phyloP scores from a whole-genome alignment of 2,888 invertebrate species.

The Candidula unifasciata region DNA sequence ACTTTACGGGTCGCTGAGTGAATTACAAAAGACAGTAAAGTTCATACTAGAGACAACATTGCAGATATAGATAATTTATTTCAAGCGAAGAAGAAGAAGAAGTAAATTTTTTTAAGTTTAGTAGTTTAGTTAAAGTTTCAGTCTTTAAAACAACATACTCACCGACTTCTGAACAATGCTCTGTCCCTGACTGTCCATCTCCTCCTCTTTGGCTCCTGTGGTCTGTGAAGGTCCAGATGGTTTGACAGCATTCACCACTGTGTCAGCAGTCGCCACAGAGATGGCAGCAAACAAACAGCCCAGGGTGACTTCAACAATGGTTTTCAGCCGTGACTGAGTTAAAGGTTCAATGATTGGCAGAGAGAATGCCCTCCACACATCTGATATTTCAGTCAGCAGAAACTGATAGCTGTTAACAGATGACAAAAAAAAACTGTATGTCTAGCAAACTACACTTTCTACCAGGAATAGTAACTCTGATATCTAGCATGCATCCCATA shows the following conservation, averaged over 20 bases:
- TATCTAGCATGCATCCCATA: too few species aligned
- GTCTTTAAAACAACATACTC: constrained; percentile 58
- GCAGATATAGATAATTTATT: too few species aligned
- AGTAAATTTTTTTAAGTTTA: too few species aligned
- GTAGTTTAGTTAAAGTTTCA: too few species aligned
- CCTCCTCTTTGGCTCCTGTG: constrained; percentile 83
- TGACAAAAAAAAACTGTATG: not conserved
- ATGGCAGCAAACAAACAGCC: constrained; percentile 86
- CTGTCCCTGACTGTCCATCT: constrained; percentile 88
- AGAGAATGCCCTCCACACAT: constrained; percentile 89
- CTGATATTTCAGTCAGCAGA: constrained; percentile 89
- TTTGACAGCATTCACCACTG: constrained; percentile 74
- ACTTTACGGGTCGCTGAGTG: too few species aligned
- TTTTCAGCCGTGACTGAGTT: constrained; percentile 88
- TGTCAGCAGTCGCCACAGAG: constrained; percentile 77
- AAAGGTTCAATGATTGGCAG: constrained; percentile 92
- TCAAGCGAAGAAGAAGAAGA: too few species aligned
- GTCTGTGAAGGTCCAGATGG: constrained; percentile 60
- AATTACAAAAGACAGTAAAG: too few species aligned
- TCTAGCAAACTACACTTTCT: too few species aligned
- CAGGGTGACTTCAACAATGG: constrained; percentile 88
- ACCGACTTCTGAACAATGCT: constrained; percentile 90
- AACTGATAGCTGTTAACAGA: constrained; percentile 83
- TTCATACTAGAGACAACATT: too few species aligned
- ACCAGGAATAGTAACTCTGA: too few species aligned